Conservation (phyloP, 1,140 invertebrate species). For the Harpegnathos saltator region DNA sequence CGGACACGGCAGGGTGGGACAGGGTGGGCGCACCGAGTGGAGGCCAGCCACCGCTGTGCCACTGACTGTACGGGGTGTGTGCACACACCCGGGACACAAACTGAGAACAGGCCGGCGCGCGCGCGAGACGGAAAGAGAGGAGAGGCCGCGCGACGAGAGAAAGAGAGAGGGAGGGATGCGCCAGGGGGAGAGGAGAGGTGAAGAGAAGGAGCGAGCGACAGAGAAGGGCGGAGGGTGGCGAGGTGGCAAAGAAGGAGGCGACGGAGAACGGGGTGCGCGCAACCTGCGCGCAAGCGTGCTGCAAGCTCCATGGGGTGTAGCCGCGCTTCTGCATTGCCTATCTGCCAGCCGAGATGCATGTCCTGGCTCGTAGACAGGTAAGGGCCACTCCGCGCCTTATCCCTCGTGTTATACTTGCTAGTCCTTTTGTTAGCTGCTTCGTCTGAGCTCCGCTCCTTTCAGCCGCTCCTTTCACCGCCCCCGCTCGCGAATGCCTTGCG, state of each 20-base stretch:
- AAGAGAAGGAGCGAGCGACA: background rate
- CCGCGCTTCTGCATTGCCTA: conserved; percentile 48
- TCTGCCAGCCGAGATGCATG: conserved; percentile 49
- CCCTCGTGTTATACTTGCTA: background rate
- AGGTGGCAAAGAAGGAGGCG: conserved; percentile 29
- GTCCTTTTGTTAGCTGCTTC: background rate
- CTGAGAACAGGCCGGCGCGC: conserved; percentile 30
- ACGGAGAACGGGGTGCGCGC: conserved; percentile 31
- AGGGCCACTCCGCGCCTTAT: conserved; percentile 21
- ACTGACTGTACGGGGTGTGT: conserved; percentile 44
- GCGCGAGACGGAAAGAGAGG: background rate
- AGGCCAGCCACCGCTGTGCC: conserved; percentile 28
- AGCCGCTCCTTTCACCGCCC: no score
- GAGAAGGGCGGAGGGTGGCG: background rate
- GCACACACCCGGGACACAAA: conserved; percentile 64
- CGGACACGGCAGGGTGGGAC: conserved; percentile 53
- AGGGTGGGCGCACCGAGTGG: conserved; percentile 45
- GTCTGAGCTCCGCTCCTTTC: background rate
- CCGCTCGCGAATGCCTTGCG: no score
- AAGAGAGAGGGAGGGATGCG: background rate
- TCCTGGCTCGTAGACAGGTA: conserved; percentile 26
- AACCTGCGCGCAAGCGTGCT: conserved; percentile 73
- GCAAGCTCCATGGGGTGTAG: conserved; percentile 68
- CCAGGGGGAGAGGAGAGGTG: background rate
- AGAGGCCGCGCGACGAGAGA: background rate